Conservation (phyloP, 2,113 vertebrate genomes). For the Leucosticte australis region DNA sequence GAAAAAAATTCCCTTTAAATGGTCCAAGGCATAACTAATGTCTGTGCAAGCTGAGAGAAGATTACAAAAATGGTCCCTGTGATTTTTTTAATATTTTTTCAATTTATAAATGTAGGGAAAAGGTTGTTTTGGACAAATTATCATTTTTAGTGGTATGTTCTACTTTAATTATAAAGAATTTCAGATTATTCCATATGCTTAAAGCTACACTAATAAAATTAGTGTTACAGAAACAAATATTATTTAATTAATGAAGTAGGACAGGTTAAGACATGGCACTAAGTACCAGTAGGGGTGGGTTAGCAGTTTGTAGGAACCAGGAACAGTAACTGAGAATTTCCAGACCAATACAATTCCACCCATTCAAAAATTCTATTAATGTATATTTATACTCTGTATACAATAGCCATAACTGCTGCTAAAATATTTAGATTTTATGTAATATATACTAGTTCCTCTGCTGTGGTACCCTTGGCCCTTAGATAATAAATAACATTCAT, state of each 20-base stretch:
- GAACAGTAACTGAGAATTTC: neutral
- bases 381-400: neutral
- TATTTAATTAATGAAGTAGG: neutral
- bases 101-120: neutral
- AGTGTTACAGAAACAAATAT: neutral
- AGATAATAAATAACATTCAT: neutral
- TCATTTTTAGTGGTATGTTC: neutral
- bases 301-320: neutral
- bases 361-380: neutral
- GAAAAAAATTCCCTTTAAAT: neutral
- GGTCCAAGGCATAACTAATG: neutral
- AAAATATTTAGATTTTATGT: neutral
- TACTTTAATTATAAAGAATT: neutral
- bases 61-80: neutral
- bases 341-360: neutral
- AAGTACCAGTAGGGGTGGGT: rapidly evolving
- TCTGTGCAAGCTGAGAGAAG: neutral
- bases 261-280: neutral
- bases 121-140: neutral
- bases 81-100: neutral
- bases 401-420: neutral
- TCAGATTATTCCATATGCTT: neutral
- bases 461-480: neutral
- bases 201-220: neutral
- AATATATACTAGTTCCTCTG: neutral